Evolutionary conservation across 1,140 invertebrate genomes (phyloP), one percentile per base, ranked within the genome.

Genomic region (Apis cerana): DNA sequence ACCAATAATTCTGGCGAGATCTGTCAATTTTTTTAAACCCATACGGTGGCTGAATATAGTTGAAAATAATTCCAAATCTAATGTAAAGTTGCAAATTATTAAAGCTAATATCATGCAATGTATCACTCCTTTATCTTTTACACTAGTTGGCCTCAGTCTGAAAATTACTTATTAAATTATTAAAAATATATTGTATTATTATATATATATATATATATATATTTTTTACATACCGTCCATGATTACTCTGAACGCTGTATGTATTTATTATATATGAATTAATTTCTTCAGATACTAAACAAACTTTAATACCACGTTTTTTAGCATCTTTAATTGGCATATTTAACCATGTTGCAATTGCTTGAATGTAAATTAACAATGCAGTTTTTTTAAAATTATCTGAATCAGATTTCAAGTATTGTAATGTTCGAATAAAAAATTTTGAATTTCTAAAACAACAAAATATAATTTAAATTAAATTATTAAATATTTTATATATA

Each of bases 91-190:
- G 21, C 83, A 90, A 50, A 92, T 90, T 10, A 93, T 90, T 65
- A 95, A 81, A 13, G 86, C 86, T 13, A 95, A 82, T 54, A 95
- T 92, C 50, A 95, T 86, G 48, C 93, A 94, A 64, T 95, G 94
- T 33, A 94, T 89, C 9, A 95, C 82, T 43, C 89, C 92, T 90
- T 95, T 95, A 75, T 95, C 94, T 78, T 91, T 93, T 83, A 95
- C 92, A 50, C 83, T 92, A 19, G 90, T 86, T 33, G 95, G 94
- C 21, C 95, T 90, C 75, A 77, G 82, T 86, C 95, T 95, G 15
- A 93, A 92, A 87, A 72, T 33, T 61, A 74, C 13, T 23, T 77
- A 59, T 70, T 23, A 12, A 71, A 52, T 79, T 64, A 58, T 56
- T 81, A 61, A 75, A 74, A 62, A 64, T 11, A 64, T 79, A 2